Evolutionary conservation across 2,113 vertebrate genomes (phyloP).

Genomic region (Macaca mulatta): DNA sequence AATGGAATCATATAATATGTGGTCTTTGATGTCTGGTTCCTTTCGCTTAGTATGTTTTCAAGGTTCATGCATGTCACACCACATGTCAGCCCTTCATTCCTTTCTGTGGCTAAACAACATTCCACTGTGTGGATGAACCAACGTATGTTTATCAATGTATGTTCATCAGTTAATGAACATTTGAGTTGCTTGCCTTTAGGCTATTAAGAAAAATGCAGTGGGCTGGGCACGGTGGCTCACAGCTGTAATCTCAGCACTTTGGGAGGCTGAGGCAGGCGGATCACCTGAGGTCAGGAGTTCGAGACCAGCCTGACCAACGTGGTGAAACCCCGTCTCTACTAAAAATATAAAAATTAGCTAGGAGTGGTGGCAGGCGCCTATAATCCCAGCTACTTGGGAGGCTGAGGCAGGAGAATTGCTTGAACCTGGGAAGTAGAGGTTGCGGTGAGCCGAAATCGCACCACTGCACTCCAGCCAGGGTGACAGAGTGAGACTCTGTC

Average conservation of each 20-base stretch:
- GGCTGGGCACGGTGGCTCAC: too few species aligned
- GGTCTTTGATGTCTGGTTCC: not conserved
- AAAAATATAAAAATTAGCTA: too few species aligned
- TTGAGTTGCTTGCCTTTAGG: not conserved
- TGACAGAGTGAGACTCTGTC: too few species aligned
- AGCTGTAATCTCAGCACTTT: too few species aligned
- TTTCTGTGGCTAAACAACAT: not conserved
- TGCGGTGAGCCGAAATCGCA: fast-evolving
- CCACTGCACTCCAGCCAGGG: too few species aligned
- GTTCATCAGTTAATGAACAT: fast-evolving
- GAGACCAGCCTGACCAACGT: too few species aligned
- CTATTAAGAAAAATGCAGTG: not conserved
- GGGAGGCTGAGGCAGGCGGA: too few species aligned
- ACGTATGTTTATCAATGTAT: not conserved
- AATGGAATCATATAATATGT: not conserved
- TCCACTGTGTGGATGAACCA: not conserved
- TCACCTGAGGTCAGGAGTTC: too few species aligned
- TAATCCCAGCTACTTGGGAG: too few species aligned
- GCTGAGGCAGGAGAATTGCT: too few species aligned
- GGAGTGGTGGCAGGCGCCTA: fast-evolving
- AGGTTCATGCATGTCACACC: fast-evolving
- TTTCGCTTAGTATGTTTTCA: not conserved
- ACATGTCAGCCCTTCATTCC: fast-evolving
- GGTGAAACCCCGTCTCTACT: too few species aligned
- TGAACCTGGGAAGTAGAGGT: too few species aligned